Evolutionary conservation across 2,113 vertebrate genomes (phyloP).

Genomic region (Chroicocephalus ridibundus): DNA sequence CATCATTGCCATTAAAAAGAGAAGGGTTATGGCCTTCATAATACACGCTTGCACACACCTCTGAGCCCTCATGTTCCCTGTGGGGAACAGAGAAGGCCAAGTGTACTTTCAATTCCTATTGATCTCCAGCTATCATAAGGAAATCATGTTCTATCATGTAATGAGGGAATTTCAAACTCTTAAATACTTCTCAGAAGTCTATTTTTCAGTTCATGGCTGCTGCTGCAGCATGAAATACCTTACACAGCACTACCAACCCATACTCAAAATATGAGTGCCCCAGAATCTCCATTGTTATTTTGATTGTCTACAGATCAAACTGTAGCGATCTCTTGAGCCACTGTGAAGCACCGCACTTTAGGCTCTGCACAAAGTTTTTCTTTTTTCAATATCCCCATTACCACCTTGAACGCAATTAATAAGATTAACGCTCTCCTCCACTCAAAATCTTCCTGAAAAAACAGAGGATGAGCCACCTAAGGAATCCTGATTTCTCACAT

Average conservation of each 20-base stretch:
- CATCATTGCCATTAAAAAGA: background rate
- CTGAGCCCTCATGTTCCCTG: background rate
- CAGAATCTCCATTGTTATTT: background rate
- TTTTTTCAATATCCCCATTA: background rate
- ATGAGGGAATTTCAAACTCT: background rate
- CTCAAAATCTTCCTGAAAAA: background rate
- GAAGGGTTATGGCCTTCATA: background rate
- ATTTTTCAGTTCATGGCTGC: background rate
- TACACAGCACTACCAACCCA: background rate
- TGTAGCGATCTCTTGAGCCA: background rate
- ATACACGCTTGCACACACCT: background rate
- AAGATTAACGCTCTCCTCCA: background rate
- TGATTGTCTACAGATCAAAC: background rate
- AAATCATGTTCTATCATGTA: background rate
- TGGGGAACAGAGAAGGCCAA: background rate
- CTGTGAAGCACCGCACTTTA: background rate
- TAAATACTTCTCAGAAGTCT: background rate
- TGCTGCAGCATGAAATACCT: background rate
- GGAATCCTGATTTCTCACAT: background rate
- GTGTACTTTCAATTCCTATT: background rate
- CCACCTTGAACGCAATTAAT: background rate
- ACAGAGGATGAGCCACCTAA: background rate
- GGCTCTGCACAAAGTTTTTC: background rate
- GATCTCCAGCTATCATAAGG: background rate
- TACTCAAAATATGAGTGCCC: background rate